Evolutionary conservation across 2,888 invertebrate genomes (phyloP).

Genomic region (Hypsopygia costalis): DNA sequence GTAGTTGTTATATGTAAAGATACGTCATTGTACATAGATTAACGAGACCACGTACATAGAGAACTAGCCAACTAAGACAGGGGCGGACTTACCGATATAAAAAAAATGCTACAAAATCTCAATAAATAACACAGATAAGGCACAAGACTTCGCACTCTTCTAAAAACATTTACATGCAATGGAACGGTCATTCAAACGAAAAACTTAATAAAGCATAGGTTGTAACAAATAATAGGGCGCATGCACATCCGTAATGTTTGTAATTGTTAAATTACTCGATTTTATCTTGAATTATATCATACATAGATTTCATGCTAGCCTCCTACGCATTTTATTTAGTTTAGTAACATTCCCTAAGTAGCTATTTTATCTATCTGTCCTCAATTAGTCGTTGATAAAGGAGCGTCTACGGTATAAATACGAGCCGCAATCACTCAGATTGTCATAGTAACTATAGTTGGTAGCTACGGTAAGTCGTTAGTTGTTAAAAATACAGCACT

Average conservation of each 20-base stretch:
- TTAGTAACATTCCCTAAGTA: conserved; percentile 13
- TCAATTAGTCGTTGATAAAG: background rate
- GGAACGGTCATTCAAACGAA: conserved; percentile 51
- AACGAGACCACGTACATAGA: too few species aligned
- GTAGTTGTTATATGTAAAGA: too few species aligned
- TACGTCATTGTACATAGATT: too few species aligned
- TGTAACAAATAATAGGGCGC: conserved; percentile 28
- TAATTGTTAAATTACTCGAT: background rate
- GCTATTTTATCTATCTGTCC: background rate
- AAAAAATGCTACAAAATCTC: too few species aligned
- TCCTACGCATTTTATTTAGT: conserved; percentile 5
- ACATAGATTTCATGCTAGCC: conserved; percentile 12
- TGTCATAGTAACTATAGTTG: too few species aligned
- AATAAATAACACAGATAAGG: conserved; percentile 26
- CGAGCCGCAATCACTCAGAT: background rate
- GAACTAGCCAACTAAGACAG: too few species aligned
- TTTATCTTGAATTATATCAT: background rate
- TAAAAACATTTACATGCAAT: conserved; percentile 62
- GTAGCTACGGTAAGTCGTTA: too few species aligned
- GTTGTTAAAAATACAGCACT: too few species aligned
- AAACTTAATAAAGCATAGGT: conserved; percentile 45
- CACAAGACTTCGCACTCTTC: conserved; percentile 38
- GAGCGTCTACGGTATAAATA: background rate
- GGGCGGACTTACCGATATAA: too few species aligned
- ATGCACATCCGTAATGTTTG: conserved; percentile 29